phyloP scores from a whole-genome alignment of 2,888 invertebrate genomes.

The Augiades crinisus region DNA sequence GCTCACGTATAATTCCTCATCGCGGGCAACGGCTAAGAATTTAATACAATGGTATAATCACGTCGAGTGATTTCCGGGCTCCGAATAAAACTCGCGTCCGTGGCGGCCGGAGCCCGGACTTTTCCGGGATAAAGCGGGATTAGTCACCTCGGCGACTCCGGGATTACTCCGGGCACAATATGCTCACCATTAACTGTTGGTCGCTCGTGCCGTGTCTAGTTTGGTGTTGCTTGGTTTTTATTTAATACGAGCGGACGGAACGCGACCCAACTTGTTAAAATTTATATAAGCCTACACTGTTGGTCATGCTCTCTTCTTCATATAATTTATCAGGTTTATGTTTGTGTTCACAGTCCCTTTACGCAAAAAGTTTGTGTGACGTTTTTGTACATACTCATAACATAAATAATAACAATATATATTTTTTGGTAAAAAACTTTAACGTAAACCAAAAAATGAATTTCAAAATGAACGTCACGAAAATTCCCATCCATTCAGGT shows the following conservation, averaged over 20 bases:
- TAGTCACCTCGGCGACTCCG: conserved; percentile 44
- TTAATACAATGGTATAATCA: conserved; percentile 20
- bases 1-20: not conserved
- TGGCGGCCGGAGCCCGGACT: conserved; percentile 30
- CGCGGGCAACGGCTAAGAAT: not conserved
- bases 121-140: conserved; percentile 50
- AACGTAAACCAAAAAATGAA: no score
- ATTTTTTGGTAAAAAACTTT: no score
- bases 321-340: no score
- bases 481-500: no score
- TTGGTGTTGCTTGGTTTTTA: conserved; percentile 16
- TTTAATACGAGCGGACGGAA: not conserved
- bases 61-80: conserved; percentile 29
- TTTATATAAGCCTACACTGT: conserved; percentile 1
- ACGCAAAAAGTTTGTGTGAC: no score
- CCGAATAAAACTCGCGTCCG: conserved; percentile 32
- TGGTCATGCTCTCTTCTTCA: not conserved
- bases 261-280: not conserved
- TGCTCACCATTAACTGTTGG: conserved; percentile 36
- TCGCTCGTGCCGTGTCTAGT: conserved; percentile 30
- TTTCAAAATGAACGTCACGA: no score
- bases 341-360: no score
- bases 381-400: no score
- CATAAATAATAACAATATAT: no score
- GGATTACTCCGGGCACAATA: conserved; percentile 53